Conservation (phyloP, 2,113 vertebrate genomes). For the Triplophysa tibetana region DNA sequence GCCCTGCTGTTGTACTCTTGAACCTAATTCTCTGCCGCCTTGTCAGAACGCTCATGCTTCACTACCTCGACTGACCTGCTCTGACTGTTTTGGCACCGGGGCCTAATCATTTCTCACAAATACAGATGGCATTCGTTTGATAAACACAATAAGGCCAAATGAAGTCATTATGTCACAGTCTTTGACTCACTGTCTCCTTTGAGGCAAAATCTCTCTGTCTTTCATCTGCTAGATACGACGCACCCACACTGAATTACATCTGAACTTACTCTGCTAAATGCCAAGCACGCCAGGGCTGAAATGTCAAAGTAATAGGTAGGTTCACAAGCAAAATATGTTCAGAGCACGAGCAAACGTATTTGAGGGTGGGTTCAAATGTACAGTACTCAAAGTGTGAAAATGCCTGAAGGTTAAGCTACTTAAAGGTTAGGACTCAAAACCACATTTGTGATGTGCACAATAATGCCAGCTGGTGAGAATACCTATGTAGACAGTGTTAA, state of each 20-base stretch:
- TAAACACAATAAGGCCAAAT: conserved; percentile 33
- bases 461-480: background rate
- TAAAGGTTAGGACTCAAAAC: conserved; percentile 15
- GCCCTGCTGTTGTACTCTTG: background rate
- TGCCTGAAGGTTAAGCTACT: conserved; percentile 40
- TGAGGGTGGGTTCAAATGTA: conserved; percentile 6
- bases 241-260: conserved; percentile 7
- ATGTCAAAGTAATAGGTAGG: conserved; percentile 45
- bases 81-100: background rate
- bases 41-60: background rate
- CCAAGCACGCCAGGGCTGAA: conserved; percentile 34
- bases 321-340: conserved; percentile 41
- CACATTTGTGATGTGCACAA: background rate
- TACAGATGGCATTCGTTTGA: conserved; percentile 44
- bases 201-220: conserved; percentile 25
- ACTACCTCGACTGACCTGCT: background rate
- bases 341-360: conserved; percentile 35
- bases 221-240: conserved; percentile 23
- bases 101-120: conserved; percentile 26
- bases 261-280: conserved; percentile 41
- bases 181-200: conserved; percentile 32
- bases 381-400: conserved; percentile 42
- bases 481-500: background rate
- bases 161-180: conserved; percentile 27
- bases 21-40: background rate